phyloP scores from a whole-genome alignment of 2,888 invertebrate species.

The Drosophila cracens region DNA sequence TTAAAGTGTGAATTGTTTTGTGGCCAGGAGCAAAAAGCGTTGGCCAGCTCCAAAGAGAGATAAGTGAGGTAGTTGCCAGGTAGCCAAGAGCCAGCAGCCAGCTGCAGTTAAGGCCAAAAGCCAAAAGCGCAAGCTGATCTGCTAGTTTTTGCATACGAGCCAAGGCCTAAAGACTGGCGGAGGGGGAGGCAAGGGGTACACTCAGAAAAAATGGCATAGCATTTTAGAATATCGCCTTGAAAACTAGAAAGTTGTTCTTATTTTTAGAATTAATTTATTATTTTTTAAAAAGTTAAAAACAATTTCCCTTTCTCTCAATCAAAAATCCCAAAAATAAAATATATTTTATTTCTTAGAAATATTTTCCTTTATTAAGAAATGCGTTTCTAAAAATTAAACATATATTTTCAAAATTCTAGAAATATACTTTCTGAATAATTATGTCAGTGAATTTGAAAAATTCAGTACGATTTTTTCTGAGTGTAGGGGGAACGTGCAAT shows the following conservation, averaged over 20 bases:
- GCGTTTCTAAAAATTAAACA: neutral
- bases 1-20: slow-evolving; percentile 79
- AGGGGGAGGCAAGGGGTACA: slow-evolving; percentile 3
- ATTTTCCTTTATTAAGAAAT: neutral
- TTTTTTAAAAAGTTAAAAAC: neutral
- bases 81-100: slow-evolving; percentile 32
- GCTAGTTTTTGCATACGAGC: slow-evolving; percentile 73
- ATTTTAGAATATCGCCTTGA: neutral
- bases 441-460: neutral
- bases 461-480: neutral
- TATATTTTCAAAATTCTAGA: neutral
- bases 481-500: slow-evolving; percentile 51
- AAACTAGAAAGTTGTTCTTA: neutral
- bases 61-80: slow-evolving; percentile 68
- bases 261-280: neutral
- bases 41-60: slow-evolving; percentile 42
- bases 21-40: slow-evolving; percentile 66
- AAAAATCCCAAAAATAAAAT: neutral
- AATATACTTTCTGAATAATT: neutral
- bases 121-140: slow-evolving; percentile 15
- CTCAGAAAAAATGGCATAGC: neutral
- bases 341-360: neutral
- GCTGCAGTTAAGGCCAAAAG: slow-evolving; percentile 16
- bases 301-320: neutral
- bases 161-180: neutral